Evolutionary conservation across 2,888 invertebrate genomes (phyloP).

Genomic region (Cetonia aurata): DNA sequence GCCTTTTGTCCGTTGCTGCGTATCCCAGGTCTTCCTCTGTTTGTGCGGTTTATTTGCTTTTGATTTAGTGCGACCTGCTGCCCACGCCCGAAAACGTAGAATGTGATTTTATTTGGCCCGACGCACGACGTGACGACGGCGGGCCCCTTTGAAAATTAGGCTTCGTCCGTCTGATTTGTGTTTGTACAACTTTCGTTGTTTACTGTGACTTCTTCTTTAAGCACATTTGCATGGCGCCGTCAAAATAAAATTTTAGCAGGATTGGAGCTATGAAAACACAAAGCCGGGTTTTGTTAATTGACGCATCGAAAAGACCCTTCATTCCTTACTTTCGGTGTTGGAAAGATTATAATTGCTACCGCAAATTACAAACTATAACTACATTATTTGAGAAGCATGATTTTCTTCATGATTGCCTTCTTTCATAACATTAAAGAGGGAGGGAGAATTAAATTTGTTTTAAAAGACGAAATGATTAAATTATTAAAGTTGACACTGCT

Average conservation of each 20-base stretch:
- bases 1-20: constrained; percentile 9
- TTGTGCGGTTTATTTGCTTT: constrained; percentile 28
- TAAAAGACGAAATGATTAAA: no score
- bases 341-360: no score
- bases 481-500: no score
- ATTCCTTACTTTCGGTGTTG: no score
- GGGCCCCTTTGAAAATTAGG: constrained; percentile 11
- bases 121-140: neutral
- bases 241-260: constrained; percentile 6
- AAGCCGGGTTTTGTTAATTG: no score
- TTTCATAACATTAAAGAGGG: no score
- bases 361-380: no score
- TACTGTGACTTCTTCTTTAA: neutral
- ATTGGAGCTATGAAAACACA: neutral
- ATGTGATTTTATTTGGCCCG: constrained; percentile 11
- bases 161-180: constrained; percentile 20
- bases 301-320: no score
- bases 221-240: neutral
- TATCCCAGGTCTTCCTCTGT: constrained; percentile 6
- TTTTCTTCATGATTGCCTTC: no score
- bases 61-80: constrained; percentile 16
- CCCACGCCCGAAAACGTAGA: constrained; percentile 10
- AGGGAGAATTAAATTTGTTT: no score
- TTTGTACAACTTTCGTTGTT: constrained; percentile 2
- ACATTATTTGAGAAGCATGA: no score